These are phyloP conservation scores for Guaruba guarouba DNA, from an alignment of 2,113 vertebrate genomes.

Conservation along the genomic window DNA sequence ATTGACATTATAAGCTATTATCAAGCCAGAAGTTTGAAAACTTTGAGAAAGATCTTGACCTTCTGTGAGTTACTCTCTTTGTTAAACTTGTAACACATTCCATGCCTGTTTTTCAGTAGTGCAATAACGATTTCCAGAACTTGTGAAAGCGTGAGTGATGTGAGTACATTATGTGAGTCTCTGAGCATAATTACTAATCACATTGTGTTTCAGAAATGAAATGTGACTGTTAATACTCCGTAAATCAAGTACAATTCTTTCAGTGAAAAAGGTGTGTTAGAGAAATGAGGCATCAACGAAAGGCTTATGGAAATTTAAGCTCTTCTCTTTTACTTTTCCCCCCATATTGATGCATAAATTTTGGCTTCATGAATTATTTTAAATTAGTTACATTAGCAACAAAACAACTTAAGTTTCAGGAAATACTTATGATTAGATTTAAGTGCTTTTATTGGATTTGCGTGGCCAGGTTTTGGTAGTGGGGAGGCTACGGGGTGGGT, in stretches of 20 bases:
- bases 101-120: neutral
- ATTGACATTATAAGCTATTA: neutral
- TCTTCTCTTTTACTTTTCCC: neutral
- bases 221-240: neutral
- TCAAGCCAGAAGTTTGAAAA: neutral
- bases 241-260: neutral
- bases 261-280: neutral
- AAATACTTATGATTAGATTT: neutral
- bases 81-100: neutral
- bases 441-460: neutral
- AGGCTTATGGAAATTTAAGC: neutral
- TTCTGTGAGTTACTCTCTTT: neutral
- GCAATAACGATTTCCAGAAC: neutral
- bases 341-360: neutral
- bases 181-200: neutral
- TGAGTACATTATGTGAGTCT: neutral
- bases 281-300: neutral
- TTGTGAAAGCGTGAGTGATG: neutral
- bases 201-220: neutral
- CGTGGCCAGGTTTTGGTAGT: neutral
- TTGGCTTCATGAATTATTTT: neutral
- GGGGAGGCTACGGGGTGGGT: neutral
- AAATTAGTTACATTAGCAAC: neutral
- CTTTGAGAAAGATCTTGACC: neutral
- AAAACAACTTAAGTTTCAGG: neutral